These are phyloP conservation scores for Chaetura pelagica DNA, from an alignment of 2,113 vertebrate genomes.

Conservation along the genomic window DNA sequence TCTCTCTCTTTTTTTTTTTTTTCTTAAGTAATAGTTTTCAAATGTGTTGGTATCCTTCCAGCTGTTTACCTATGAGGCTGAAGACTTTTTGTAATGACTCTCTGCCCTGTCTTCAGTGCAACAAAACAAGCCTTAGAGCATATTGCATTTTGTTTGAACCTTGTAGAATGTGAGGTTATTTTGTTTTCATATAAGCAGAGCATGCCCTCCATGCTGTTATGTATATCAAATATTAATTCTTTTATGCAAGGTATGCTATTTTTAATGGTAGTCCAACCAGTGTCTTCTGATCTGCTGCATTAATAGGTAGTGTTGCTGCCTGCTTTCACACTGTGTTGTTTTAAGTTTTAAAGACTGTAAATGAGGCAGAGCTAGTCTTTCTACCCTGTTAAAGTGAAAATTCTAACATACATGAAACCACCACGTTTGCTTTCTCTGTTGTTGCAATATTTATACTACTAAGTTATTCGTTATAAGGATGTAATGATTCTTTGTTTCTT, in stretches of 20 bases:
- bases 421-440: neutral
- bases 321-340: neutral
- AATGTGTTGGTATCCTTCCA: neutral
- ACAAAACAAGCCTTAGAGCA: accelerated
- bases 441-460: neutral
- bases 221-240: neutral
- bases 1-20: neutral
- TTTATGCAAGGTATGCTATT: neutral
- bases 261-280: neutral
- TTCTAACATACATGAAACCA: neutral
- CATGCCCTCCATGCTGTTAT: neutral
- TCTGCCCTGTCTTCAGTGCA: accelerated
- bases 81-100: neutral
- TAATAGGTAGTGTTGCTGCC: neutral
- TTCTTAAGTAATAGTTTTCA: neutral
- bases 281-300: conserved; percentile 8
- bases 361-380: neutral
- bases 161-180: neutral
- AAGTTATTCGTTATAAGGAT: neutral
- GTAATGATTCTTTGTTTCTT: neutral
- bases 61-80: neutral
- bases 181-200: neutral
- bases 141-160: neutral
- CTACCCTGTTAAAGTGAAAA: neutral
- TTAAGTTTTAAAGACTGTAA: neutral